These are phyloP conservation scores for Rhopilema esculentum DNA, from an alignment of 30 jellyfish, hydroid and myxozoan species.

Conservation along the genomic window DNA sequence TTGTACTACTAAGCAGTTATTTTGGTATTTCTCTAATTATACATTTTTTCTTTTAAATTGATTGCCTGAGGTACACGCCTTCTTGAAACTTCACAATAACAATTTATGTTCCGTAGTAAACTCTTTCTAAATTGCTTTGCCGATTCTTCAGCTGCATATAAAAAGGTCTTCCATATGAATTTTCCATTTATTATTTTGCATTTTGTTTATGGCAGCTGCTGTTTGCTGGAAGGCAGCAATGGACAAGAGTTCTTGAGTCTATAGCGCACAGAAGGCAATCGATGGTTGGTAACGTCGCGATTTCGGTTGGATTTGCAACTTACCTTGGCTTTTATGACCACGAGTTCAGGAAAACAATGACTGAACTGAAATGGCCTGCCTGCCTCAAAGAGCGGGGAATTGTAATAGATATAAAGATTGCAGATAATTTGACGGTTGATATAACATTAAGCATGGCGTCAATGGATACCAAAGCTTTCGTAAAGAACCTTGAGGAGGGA, in stretches of 20 bases:
- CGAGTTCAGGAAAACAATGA: constrained; percentile 50
- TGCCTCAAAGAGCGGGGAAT: constrained; percentile 83
- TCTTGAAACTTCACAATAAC: too few relatives aligned
- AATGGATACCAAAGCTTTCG: constrained; percentile 15
- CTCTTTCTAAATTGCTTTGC: too few relatives aligned
- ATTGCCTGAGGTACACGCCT: too few relatives aligned
- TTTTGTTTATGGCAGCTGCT: constrained; percentile 43
- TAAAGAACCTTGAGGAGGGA: background rate
- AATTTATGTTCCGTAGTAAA: too few relatives aligned
- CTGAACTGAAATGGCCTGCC: constrained; percentile 53
- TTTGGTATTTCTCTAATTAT: too few relatives aligned
- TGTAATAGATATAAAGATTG: constrained; percentile 20
- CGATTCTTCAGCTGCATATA: background rate
- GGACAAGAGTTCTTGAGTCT: constrained; percentile 60
- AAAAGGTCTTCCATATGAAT: too few relatives aligned
- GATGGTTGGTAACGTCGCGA: constrained; percentile 66
- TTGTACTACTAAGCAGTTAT: too few relatives aligned
- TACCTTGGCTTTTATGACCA: constrained; percentile 63
- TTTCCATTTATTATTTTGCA: too few relatives aligned
- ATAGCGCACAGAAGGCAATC: constrained; percentile 44
- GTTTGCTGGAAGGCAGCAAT: constrained; percentile 52
- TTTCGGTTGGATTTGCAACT: constrained; percentile 70
- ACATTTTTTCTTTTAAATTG: too few relatives aligned
- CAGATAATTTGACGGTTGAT: constrained; percentile 48
- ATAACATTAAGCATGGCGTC: constrained; percentile 39